Evolutionary conservation across 37 sponge, comb jelly and placozoan genomes (phyloP), one percentile per base, ranked within the genome.

Genomic region (Ephydatia muelleri): DNA sequence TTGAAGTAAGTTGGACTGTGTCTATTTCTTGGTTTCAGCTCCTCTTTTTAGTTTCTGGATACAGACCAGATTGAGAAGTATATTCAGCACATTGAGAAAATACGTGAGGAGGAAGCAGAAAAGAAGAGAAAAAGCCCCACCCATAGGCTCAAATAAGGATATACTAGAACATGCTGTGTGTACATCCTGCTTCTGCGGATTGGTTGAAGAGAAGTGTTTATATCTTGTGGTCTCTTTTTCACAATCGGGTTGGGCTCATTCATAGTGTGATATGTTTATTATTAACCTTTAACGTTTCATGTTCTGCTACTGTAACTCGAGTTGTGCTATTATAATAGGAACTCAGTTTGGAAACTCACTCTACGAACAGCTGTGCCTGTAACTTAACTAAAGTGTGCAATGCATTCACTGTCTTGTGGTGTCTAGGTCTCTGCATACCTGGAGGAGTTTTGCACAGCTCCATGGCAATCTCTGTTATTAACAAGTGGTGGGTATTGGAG

Each of bases 31-130:
- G n/a, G 34, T 9, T 72, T 68, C 37, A 14, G 67, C 16, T 32
- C 39, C 27, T 37, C 13, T 85, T 27, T 47, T 22, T 68, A 96
- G 93, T 92, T 95, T 72, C 77, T 97, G 65, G 94, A 86, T 11
- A 32, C 93, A n/a, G 95, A 94, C 12, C 84, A 89, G 65, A 88
- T 99, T 21, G 99, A 93, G 30, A 74, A 35, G 2, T 90, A 88
- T 30, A 88, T 99, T 30, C 87, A 91, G 80, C 90, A 84, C 77
- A 94, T 95, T 57, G 97, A 97, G 68, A 91, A 91, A 65, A 88
- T 89, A 12, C 93, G 87, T 38, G 98, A 95, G 37, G 97, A 93
- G 23, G 98, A 95, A 72, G 86, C 83, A 38, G 96, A 99, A 82
- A 96, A 88, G 80, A 96, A 94, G 86, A 89, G 48, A 28, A 65